Evolutionary conservation across 2,797 vertebrate species (phyloP).

Genomic region (Oreortyx pictus): DNA sequence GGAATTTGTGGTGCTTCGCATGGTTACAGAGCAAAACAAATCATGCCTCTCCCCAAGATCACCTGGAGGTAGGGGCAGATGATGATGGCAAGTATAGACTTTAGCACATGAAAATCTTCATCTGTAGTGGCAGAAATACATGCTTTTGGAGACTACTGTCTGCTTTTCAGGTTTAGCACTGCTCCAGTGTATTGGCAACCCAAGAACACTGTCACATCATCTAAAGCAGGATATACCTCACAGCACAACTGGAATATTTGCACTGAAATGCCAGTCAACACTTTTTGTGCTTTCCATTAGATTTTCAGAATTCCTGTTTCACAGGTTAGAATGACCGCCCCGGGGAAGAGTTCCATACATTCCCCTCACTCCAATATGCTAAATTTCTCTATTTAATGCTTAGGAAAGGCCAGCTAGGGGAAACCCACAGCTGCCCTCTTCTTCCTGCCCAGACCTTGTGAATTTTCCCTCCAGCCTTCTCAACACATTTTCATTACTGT

Average conservation of each 20-base stretch:
- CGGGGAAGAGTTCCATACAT: neutral
- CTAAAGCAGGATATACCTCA: neutral
- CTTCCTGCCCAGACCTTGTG: neutral
- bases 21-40: neutral
- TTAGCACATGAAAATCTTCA: neutral
- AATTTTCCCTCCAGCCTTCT: neutral
- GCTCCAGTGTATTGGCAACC: neutral
- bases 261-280: neutral
- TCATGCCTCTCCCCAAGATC: neutral
- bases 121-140: neutral
- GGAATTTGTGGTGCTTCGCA: neutral
- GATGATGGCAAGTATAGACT: neutral
- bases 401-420: neutral
- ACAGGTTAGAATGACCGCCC: neutral
- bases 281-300: neutral
- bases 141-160: neutral
- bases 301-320: neutral
- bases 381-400: neutral
- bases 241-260: fast-evolving
- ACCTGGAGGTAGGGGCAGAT: neutral
- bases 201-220: neutral
- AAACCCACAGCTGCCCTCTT: neutral
- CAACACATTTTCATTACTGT: neutral
- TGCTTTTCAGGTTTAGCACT: neutral
- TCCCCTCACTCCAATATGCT: neutral